phyloP scores from a whole-genome alignment of 2,888 invertebrate genomes.

The Chalcosyrphus nemorum region DNA sequence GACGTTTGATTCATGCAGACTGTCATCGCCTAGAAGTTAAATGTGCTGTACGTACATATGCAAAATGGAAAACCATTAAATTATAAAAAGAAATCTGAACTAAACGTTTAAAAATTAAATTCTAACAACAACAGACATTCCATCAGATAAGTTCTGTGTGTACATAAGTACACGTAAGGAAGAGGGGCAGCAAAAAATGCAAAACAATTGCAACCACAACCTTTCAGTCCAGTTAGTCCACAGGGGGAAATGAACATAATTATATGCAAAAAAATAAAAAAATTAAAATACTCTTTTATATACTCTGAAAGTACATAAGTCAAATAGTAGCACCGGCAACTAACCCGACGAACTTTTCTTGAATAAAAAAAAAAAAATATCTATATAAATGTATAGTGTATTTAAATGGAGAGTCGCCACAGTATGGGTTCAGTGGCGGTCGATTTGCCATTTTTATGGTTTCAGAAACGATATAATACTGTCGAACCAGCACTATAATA shows the following conservation, averaged over 20 bases:
- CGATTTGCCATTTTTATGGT: conserved; percentile 81
- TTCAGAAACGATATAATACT: conserved; percentile 75
- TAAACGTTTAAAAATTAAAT: conserved; percentile 1
- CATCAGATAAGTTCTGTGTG: conserved; percentile 43
- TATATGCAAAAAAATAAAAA: conserved; percentile 65
- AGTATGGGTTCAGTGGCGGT: conserved; percentile 74
- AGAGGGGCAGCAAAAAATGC: conserved; percentile 5
- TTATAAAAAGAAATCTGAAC: conserved; percentile 6
- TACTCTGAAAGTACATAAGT: conserved; percentile 42
- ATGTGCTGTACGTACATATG: too few relatives aligned
- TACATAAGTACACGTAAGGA: neutral
- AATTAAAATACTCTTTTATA: conserved; percentile 27
- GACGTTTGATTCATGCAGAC: too few relatives aligned
- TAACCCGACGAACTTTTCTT: conserved; percentile 53
- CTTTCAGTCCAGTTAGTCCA: conserved; percentile 68
- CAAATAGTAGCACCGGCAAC: conserved; percentile 50
- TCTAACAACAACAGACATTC: conserved; percentile 26
- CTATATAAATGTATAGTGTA: conserved; percentile 10
- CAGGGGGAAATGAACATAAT: conserved; percentile 70
- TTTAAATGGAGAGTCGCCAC: conserved; percentile 69
- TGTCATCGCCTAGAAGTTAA: too few relatives aligned
- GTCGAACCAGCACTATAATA: conserved; percentile 65
- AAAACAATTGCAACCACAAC: conserved; percentile 62
- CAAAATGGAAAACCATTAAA: too few relatives aligned
- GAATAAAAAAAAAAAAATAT: conserved; percentile 62